Conservation (phyloP, 2,797 vertebrate species). For the Channallabes apus region DNA sequence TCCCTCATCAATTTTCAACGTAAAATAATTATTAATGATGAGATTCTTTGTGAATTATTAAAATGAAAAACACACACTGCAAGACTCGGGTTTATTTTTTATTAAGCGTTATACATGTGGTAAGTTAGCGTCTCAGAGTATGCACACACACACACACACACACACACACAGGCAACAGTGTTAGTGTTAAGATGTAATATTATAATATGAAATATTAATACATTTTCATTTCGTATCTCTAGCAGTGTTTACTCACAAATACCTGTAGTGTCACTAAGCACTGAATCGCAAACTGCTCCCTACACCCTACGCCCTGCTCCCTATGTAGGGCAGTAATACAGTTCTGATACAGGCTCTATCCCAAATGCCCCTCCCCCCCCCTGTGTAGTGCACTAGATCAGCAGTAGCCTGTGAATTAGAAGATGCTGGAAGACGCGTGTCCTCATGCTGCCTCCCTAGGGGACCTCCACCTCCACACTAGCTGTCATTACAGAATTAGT, state of each 20-base stretch:
- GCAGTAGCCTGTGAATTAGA: not conserved
- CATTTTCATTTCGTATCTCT: not conserved
- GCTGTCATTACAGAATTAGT: not conserved
- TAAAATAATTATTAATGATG: not conserved
- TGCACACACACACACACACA: not conserved
- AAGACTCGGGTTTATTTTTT: not conserved
- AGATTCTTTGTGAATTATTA: not conserved
- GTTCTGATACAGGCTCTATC: not conserved
- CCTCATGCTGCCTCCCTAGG: not conserved
- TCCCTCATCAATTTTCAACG: not conserved
- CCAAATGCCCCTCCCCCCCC: not conserved
- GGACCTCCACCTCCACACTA: not conserved
- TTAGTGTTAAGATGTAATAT: not conserved
- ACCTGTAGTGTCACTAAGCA: not conserved
- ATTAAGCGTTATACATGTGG: not conserved
- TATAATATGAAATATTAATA: not conserved
- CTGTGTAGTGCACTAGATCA: constrained; percentile 4
- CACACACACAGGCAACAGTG: not conserved
- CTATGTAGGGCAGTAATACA: not conserved
- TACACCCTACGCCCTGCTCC: not conserved
- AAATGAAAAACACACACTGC: constrained; percentile 2
- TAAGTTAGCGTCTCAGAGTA: not conserved
- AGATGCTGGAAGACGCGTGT: not conserved
- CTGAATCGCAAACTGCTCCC: not conserved
- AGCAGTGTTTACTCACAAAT: not conserved